phyloP scores from a whole-genome alignment of 2,113 vertebrate genomes.

The Epinephelus fuscoguttatus region DNA sequence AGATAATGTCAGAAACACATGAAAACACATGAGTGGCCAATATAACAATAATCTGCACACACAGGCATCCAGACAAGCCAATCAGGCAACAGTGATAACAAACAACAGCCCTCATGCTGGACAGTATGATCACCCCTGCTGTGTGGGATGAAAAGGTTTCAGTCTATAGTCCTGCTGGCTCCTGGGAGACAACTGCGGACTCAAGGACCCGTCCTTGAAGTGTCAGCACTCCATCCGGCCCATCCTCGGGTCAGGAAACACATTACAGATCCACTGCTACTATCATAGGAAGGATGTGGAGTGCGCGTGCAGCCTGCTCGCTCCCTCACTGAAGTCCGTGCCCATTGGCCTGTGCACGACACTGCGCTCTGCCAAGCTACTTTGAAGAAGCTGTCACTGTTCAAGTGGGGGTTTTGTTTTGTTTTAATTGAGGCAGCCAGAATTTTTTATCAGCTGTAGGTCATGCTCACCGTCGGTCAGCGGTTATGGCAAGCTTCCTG shows the following conservation, averaged over 20 bases:
- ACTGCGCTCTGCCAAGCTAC: constrained; percentile 16
- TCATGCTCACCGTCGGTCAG: constrained; percentile 11
- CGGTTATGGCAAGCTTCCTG: not conserved
- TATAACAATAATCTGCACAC: constrained; percentile 45
- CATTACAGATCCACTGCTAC: constrained; percentile 67
- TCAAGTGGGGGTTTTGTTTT: constrained; percentile 8
- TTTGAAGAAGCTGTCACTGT: constrained; percentile 47
- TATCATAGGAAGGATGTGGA: constrained; percentile 82
- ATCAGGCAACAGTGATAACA: constrained; percentile 42
- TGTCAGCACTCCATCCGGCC: constrained; percentile 79
- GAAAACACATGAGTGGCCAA: constrained; percentile 41
- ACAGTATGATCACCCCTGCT: constrained; percentile 37
- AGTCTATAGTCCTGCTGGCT: constrained; percentile 65
- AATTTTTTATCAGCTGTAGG: constrained; percentile 13
- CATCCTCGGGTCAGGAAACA: constrained; percentile 85
- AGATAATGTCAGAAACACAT: constrained; percentile 44
- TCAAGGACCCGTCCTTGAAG: constrained; percentile 86
- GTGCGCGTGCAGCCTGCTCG: constrained; percentile 42
- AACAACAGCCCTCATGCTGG: constrained; percentile 43
- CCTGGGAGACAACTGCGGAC: constrained; percentile 62
- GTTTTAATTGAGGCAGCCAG: constrained; percentile 41
- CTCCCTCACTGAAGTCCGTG: constrained; percentile 38
- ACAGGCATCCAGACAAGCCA: constrained; percentile 20
- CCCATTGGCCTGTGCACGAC: constrained; percentile 19
- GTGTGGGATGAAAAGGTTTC: constrained; percentile 68